phyloP scores from a whole-genome alignment of 2,888 invertebrate species.

The Caradrina clavipalpis region DNA sequence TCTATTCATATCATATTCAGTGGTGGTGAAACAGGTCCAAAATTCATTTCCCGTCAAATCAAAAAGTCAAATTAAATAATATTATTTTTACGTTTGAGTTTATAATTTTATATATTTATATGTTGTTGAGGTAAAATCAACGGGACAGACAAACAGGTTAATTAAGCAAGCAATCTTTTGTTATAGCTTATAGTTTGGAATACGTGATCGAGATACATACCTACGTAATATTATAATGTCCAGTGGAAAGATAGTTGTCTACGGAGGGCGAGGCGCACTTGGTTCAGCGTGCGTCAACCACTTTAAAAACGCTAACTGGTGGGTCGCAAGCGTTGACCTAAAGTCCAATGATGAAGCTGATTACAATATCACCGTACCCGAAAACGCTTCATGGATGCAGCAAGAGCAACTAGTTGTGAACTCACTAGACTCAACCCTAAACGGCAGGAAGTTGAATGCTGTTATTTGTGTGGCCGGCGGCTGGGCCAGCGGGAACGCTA shows the following conservation, averaged over 20 bases:
- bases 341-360: conserved; percentile 96
- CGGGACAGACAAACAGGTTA: background rate
- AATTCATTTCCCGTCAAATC: background rate
- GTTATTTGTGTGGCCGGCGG: conserved; percentile 99
- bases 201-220: background rate
- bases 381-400: conserved; percentile 94
- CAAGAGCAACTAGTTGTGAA: conserved; percentile 94
- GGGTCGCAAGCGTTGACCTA: conserved; percentile 97
- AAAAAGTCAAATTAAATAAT: no score
- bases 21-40: background rate
- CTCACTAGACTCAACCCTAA: conserved; percentile 92
- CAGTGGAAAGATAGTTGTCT: conserved; percentile 95
- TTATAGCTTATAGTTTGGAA: background rate
- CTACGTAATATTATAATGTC: conserved; percentile 79
- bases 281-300: conserved; percentile 96
- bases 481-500: conserved; percentile 98
- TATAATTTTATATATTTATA: no score
- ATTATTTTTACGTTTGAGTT: background rate
- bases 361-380: conserved; percentile 96
- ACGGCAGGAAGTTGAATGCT: conserved; percentile 96
- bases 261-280: conserved; percentile 98
- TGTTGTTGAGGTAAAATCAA: background rate
- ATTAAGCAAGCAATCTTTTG: background rate
- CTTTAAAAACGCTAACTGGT: conserved; percentile 97
- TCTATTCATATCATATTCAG: no score